phyloP scores from a whole-genome alignment of 2,888 invertebrate genomes.

The Andrena bicolor region DNA sequence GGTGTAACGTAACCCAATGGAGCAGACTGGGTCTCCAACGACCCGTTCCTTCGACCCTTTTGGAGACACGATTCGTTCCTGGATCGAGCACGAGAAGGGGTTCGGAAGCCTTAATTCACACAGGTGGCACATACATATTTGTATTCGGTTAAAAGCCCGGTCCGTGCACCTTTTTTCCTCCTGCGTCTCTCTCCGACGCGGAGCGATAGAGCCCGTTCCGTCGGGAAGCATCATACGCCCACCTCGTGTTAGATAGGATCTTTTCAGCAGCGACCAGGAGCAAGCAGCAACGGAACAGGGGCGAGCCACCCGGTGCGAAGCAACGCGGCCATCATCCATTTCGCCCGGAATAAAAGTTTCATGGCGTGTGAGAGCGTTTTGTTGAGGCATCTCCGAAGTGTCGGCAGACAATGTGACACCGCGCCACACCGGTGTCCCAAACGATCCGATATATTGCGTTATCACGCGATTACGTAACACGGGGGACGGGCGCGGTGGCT shows the following conservation, averaged over 20 bases:
- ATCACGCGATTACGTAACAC: constrained; percentile 25
- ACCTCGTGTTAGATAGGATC: constrained; percentile 70
- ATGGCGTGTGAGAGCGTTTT: constrained; percentile 56
- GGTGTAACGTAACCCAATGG: too few relatives aligned
- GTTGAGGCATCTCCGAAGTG: constrained; percentile 55
- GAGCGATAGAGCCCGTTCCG: constrained; percentile 44
- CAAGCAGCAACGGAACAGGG: constrained; percentile 51
- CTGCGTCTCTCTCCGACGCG: not conserved
- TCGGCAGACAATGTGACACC: constrained; percentile 58
- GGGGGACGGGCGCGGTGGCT: not conserved
- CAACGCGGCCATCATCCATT: constrained; percentile 64
- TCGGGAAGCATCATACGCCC: constrained; percentile 64
- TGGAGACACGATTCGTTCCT: constrained; percentile 31
- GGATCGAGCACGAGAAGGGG: constrained; percentile 40
- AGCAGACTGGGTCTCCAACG: too few relatives aligned
- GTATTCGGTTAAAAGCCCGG: constrained; percentile 55
- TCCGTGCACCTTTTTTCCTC: constrained; percentile 25
- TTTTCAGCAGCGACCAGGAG: constrained; percentile 54
- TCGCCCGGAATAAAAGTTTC: constrained; percentile 65
- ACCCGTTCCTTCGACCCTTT: not conserved
- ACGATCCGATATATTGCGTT: constrained; percentile 26
- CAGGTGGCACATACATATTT: constrained; percentile 67
- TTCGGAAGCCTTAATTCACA: constrained; percentile 53
- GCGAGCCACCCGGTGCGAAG: constrained; percentile 65
- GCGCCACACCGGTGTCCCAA: constrained; percentile 25